phyloP scores from a whole-genome alignment of 2,113 vertebrate species.

The Myiozetetes cayanensis region DNA sequence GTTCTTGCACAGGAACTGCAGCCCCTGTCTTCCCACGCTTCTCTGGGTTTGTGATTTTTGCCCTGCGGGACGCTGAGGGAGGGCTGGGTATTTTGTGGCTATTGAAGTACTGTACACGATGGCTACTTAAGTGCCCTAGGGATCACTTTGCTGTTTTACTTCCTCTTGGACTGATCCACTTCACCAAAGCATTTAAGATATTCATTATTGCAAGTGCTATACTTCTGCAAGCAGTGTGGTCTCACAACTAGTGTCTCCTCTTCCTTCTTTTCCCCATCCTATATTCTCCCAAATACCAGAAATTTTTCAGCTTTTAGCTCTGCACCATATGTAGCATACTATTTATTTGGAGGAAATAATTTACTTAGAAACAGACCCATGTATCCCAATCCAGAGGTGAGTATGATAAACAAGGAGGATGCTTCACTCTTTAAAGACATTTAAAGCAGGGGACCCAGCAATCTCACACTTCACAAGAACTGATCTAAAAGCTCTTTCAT shows the following conservation, averaged over 20 bases:
- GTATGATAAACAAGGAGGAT: background rate
- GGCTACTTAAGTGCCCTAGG: background rate
- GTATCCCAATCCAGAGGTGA: background rate
- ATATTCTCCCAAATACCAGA: background rate
- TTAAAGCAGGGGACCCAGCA: background rate
- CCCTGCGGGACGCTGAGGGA: background rate
- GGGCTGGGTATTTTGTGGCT: background rate
- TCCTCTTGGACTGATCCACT: background rate
- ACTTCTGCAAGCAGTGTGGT: background rate
- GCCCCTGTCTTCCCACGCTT: slow-evolving; percentile 5
- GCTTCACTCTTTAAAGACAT: background rate
- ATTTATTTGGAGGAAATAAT: background rate
- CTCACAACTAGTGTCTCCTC: background rate
- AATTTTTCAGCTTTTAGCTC: background rate
- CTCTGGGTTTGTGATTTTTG: slow-evolving; percentile 5
- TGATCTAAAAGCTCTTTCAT: background rate
- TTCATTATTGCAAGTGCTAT: background rate
- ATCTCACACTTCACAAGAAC: background rate
- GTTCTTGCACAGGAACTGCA: background rate
- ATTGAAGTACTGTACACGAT: background rate
- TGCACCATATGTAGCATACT: background rate
- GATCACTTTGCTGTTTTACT: background rate
- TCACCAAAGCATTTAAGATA: background rate
- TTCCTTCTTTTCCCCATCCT: background rate
- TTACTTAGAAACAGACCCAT: background rate